phyloP scores from a whole-genome alignment of 2,113 vertebrate genomes.

The Takifugu bimaculatus region DNA sequence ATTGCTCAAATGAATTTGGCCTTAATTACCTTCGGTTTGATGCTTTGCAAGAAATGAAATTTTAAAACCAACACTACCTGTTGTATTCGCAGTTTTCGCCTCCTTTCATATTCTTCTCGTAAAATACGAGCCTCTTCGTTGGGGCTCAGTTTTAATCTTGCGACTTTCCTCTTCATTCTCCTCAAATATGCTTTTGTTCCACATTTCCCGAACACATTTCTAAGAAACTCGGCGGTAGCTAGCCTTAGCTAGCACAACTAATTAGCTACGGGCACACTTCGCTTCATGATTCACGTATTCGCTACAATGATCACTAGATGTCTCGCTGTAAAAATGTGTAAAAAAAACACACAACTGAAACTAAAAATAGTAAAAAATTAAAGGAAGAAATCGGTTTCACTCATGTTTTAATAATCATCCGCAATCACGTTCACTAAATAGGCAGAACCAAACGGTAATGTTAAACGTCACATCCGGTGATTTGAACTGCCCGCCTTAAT shows the following conservation, averaged over 20 bases:
- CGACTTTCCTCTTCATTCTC: constrained; percentile 82
- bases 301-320: neutral
- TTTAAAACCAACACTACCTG: constrained; percentile 73
- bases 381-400: neutral
- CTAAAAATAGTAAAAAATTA: neutral
- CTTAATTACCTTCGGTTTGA: neutral
- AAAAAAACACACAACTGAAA: neutral
- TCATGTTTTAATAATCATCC: neutral
- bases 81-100: constrained; percentile 86
- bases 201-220: constrained; percentile 1
- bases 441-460: constrained; percentile 3
- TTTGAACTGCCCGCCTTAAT: constrained; percentile 60
- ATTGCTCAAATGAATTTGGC: neutral
- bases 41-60: neutral
- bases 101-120: constrained; percentile 85
- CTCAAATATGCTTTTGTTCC: neutral
- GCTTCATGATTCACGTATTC: neutral
- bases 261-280: neutral
- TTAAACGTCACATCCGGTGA: constrained; percentile 59
- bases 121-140: constrained; percentile 88
- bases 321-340: neutral
- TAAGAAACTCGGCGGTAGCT: constrained; percentile 4
- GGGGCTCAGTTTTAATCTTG: constrained; percentile 80
- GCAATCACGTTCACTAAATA: constrained; percentile 24
- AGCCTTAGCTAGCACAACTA: neutral